Conservation (phyloP, 2,888 invertebrate genomes). For the Ceratothoa steindachneri region DNA sequence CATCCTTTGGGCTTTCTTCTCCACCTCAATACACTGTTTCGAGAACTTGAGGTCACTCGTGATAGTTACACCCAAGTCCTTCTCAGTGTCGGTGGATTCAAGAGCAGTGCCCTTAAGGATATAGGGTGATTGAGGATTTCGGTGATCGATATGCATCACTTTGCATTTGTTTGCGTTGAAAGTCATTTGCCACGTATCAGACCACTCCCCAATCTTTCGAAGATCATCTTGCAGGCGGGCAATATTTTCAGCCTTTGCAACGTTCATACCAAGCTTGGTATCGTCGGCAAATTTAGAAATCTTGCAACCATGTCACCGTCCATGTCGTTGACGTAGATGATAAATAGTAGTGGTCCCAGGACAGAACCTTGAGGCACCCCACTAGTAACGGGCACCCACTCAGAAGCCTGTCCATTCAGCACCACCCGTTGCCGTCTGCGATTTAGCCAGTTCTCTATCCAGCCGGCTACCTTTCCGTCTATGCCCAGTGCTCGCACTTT, state of each 20-base stretch:
- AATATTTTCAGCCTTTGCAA: not conserved
- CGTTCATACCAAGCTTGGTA: not conserved
- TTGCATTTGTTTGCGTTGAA: not conserved
- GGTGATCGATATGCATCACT: not conserved
- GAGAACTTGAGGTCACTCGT: too few relatives aligned
- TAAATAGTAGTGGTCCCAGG: not conserved
- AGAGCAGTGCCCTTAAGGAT: too few relatives aligned
- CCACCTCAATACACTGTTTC: too few relatives aligned
- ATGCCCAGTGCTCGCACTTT: not conserved
- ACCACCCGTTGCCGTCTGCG: not conserved
- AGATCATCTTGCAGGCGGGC: not conserved
- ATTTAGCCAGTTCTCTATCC: not conserved
- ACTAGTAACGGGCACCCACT: not conserved
- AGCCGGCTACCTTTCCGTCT: not conserved
- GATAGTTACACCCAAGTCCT: too few relatives aligned
- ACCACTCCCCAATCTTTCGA: not conserved
- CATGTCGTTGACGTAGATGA: not conserved
- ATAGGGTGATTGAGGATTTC: too few relatives aligned
- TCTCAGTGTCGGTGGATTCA: too few relatives aligned
- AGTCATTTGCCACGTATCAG: not conserved
- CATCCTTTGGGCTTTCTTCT: too few relatives aligned
- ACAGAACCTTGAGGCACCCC: not conserved
- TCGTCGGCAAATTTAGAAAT: not conserved
- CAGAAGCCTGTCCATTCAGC: not conserved
- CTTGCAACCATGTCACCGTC: not conserved